These are phyloP conservation scores for Ancistrus triradiatus DNA, from an alignment of 2,113 vertebrate species.

Conservation along the genomic window DNA sequence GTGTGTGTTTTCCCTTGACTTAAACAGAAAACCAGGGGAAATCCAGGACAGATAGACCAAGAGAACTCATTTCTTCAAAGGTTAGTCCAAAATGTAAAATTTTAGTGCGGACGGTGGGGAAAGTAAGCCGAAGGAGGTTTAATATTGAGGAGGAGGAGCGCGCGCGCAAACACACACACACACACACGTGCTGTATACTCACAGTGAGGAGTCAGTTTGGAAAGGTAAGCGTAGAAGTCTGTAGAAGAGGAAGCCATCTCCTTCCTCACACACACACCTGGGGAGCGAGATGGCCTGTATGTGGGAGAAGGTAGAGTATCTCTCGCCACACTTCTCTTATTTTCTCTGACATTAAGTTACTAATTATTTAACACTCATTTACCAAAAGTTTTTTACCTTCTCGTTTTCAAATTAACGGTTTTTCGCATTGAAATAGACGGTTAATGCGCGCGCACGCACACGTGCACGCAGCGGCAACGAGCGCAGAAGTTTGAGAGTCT, in stretches of 20 bases:
- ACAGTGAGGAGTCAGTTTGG: constrained; percentile 18
- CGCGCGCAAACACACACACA: not conserved
- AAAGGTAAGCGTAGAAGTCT: constrained; percentile 41
- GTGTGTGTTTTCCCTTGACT: no score
- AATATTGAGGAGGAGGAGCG: constrained; percentile 69
- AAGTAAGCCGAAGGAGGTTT: constrained; percentile 50
- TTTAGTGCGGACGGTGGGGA: no score
- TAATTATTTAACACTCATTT: not conserved
- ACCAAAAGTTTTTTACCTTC: not conserved
- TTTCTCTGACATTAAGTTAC: not conserved
- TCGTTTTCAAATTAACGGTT: not conserved
- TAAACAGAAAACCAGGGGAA: no score
- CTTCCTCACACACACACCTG: constrained; percentile 49
- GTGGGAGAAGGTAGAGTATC: constrained; percentile 63
- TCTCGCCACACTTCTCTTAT: constrained; percentile 37
- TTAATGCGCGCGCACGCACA: not conserved
- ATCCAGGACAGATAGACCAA: no score
- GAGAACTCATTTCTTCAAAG: no score
- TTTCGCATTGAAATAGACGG: not conserved
- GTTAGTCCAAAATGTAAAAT: no score
- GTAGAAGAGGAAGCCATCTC: constrained; percentile 52
- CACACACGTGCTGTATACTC: not conserved
- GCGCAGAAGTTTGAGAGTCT: not conserved
- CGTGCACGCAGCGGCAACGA: not conserved
- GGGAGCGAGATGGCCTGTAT: constrained; percentile 61